Evolutionary conservation across 2,113 vertebrate genomes (phyloP), one percentile per base, ranked within the genome.

Genomic region (Triplophysa rosa): DNA sequence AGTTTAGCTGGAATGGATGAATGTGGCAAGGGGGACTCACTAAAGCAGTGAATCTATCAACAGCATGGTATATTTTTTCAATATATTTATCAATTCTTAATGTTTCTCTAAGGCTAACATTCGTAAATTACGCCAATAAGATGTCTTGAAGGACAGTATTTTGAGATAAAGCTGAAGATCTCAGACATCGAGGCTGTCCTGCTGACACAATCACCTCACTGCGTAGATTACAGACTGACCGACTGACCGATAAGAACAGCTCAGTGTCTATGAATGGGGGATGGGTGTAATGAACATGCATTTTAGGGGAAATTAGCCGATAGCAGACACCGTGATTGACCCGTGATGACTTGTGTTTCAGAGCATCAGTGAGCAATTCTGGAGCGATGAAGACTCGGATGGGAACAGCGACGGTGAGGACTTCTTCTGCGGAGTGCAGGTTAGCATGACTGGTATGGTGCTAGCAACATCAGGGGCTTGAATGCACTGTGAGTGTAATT

Each of bases 361-460:
- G 96, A 95, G 96, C 89, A 92, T 93, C 78, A 93, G 95, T 87
- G 92, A 92, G 78, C 93, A 95, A 85, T 94, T 91, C 85, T 94
- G 94, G 95, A 93, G 90, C 62, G 94, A 95, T 1, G 93, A 93
- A 80, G 94, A 93, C 87, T 95, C 93, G 0, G 94, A 97, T 17
- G 94, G 95, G 79, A 94, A 96, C 87, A 95, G 94, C 82, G 95
- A 96, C 87, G 91, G 91, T 6, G 95, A 96, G 72, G 95, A 97
- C 49, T 93, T 93, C 86, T 91, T 94, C 58, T 95, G 93, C 4
- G 94, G 93, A 76, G 92, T 94, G 76, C 93, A 96, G 91, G 96
- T 98, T 82, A 91, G 80, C 14, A 45, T 65, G 7, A 45, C 42
- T 45, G 10, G 42, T 45, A 12, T 37, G 6, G 12, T 49, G 47